phyloP scores from a whole-genome alignment of 1,140 invertebrate genomes.

The Drosophila sp. region DNA sequence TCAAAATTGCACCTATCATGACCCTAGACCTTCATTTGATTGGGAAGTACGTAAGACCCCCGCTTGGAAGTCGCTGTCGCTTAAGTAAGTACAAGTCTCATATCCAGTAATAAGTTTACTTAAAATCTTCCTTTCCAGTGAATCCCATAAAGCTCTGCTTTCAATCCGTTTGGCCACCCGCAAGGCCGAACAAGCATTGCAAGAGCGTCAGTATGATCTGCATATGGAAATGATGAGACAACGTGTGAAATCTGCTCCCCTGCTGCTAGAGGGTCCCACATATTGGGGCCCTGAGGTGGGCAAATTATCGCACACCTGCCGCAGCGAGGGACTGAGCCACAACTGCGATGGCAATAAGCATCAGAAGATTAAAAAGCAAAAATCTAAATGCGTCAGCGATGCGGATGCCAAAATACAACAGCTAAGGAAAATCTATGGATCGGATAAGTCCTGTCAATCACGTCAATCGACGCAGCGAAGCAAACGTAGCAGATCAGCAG shows the following conservation, averaged over 20 bases:
- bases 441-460: slow-evolving; percentile 57
- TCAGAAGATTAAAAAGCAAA: slow-evolving; percentile 59
- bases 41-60: slow-evolving; percentile 82
- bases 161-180: slow-evolving; percentile 77
- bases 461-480: slow-evolving; percentile 59
- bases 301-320: slow-evolving; percentile 70
- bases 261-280: slow-evolving; percentile 75
- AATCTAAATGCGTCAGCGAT: slow-evolving; percentile 53
- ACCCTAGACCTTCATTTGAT: slow-evolving; percentile 60
- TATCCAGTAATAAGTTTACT: not conserved
- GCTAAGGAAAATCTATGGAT: slow-evolving; percentile 72
- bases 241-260: slow-evolving; percentile 76
- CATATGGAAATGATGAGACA: slow-evolving; percentile 82
- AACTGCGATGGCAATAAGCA: slow-evolving; percentile 60
- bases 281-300: slow-evolving; percentile 79
- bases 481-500: slow-evolving; percentile 37
- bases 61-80: slow-evolving; percentile 76
- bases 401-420: slow-evolving; percentile 55
- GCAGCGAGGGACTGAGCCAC: slow-evolving; percentile 62
- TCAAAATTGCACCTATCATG: slow-evolving; percentile 70
- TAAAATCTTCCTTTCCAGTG: slow-evolving; percentile 45
- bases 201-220: slow-evolving; percentile 76
- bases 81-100: slow-evolving; percentile 60
- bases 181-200: slow-evolving; percentile 76
- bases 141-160: slow-evolving; percentile 74